A percentile compares a stretch with the other conserved stretches of the same genome.
These are phyloP conservation scores for Leptatherina wallacei DNA, from an alignment of 2,797 vertebrate species.

Conservation along the genomic window DNA sequence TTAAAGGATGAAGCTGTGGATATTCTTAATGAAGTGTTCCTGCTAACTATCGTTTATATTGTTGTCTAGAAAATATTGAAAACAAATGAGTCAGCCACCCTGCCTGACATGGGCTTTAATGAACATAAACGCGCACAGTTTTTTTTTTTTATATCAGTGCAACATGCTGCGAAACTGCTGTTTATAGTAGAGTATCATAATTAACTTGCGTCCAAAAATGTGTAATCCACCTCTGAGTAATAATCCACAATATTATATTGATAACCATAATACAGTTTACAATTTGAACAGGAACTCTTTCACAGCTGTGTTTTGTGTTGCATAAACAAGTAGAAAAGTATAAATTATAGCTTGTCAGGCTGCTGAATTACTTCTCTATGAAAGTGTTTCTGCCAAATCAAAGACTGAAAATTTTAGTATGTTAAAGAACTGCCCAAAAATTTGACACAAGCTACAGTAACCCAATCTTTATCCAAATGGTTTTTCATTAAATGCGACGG, in stretches of 20 bases:
- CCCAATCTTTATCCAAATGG: neutral
- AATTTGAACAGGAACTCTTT: neutral
- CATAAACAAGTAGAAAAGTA: neutral
- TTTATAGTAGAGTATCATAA: neutral
- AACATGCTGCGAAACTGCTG: neutral
- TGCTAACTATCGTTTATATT: neutral
- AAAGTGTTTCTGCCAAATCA: no score
- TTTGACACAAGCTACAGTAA: neutral
- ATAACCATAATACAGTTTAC: no score
- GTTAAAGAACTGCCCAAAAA: neutral
- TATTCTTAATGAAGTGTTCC: slow-evolving; percentile 2
- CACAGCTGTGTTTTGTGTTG: neutral
- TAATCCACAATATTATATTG: neutral
- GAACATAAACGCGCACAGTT: neutral
- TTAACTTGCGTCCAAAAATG: no score
- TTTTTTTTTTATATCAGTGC: neutral
- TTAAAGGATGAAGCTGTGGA: slow-evolving; percentile 7
- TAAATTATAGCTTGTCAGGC: neutral
- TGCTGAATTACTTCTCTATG: no score
- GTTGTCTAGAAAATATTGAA: neutral
- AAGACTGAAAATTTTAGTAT: neutral
- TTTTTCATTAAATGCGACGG: neutral
- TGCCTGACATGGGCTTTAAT: neutral
- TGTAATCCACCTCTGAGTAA: no score
- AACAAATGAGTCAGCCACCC: neutral